Evolutionary conservation across 2,797 vertebrate species (phyloP), one percentile per base, ranked within the genome.

Genomic region (Remorina albescens): DNA sequence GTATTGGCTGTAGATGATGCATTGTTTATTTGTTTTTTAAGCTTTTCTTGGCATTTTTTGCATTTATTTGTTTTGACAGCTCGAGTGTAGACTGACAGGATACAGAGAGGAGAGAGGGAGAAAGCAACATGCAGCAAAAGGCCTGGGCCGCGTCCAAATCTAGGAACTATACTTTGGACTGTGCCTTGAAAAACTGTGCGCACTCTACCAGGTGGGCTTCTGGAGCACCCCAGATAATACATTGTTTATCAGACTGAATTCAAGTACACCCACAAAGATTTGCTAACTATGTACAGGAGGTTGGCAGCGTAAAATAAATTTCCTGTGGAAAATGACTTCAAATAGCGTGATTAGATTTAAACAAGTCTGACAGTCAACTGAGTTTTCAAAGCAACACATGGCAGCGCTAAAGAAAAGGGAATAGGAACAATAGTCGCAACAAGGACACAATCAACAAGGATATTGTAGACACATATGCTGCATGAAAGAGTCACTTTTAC

Each of bases 171-270:
- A 18, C 16, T 42, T 42, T 7, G 41, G 18, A 39, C 41, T 19
- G 41, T 18, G 16, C 12, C 41, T 42, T 13, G 41, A 19, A 16
- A 42, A 18, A 42, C 8, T 6, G 41, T 42, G 6, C 16, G 8
- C 41, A 42, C 41, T 42, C 18, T 42, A 19, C 41, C 41, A 42
- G 16, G 41, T 19, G 41, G 16, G 41, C 41, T 42, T 5, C 41
- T 18, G 16, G 39, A 6, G 15, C 39, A 41, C 15, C 39, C 6
- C 16, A 16, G 39, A 42, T 42, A 16, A 42, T 42, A 2, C 39
- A 46, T n/a, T 30, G 25, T 74, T 61, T 61, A 55, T 53, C 32
- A 26, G 32, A 50, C 51, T n/a, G 5, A 44, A 39, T 21, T 68
- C 3, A 8, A 46, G 19, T 28, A 15, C 2, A 28, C 39, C 55